Evolutionary conservation across 2,113 vertebrate genomes (phyloP), one percentile per base, ranked within the genome.

Genomic region (Irena cyanogastra): DNA sequence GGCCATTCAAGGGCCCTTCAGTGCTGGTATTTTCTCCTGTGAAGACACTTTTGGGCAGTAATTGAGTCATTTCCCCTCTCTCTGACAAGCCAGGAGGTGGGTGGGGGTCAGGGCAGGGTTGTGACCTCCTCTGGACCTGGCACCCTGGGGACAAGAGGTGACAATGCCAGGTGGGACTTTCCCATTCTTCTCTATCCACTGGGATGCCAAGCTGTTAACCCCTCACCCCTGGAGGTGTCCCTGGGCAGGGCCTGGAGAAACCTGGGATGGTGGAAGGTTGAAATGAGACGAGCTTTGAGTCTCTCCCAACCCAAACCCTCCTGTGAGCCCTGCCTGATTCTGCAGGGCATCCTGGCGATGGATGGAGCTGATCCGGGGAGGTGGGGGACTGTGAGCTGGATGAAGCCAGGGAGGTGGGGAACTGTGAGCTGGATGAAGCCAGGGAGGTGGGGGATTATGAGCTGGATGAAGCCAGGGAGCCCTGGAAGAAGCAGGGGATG

Each of bases 401-500:
- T 56, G 3, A 2, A 33, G 8, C 30, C 54, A 22, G 31, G 31
- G 31, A 54, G 5, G 5, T 22, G 33, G 7, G 7, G 9, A 12
- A 56, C 1, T 33, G 54, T 18, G 31, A 35, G 15, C 15, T 56
- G 53, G 53, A 31, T 54, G 2, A 1, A 54, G 8, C 17, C 37
- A 53, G 18, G 56, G n/a, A 70, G 33, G 7, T 8, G 31, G 33
- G 22, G 39, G 21, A 22, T 14, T 5, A 3, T 0, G 41, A 41
- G 18, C 26, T 59, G 90, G 68, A 11, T 28, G 59, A 10, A 44
- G n/a, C 24, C 54, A 44, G 24, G 6, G 30, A 10, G 1, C 8
- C 9, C 1, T 24, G 82, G 2, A 2, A 0, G 2, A 4, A 0
- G 0, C n/a, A 9, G 37, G 31, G 3, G 2, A 5, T 31, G 59